Conservation (phyloP, 2,113 vertebrate genomes). For the Apteryx owenii region DNA sequence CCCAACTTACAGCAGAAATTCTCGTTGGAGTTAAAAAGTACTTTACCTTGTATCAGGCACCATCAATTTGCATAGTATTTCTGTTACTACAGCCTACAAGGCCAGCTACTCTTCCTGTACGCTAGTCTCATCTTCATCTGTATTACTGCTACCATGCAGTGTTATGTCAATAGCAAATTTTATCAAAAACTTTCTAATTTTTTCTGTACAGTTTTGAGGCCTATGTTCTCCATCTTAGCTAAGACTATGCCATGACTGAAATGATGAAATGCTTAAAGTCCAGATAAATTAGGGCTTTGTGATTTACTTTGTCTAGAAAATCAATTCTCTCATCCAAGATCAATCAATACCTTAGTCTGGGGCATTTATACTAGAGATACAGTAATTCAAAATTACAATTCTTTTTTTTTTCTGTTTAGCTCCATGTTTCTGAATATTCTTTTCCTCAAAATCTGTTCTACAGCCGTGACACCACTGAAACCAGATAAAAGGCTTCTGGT, state of each 20-base stretch:
- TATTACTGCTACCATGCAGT: background rate
- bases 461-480: background rate
- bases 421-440: background rate
- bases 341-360: background rate
- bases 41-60: background rate
- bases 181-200: background rate
- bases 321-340: background rate
- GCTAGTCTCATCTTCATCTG: background rate
- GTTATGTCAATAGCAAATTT: background rate
- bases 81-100: background rate
- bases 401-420: background rate
- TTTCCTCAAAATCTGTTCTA: background rate
- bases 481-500: background rate
- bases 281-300: background rate
- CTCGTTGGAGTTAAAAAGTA: background rate
- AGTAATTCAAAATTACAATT: no score
- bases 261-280: background rate
- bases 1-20: background rate
- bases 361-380: background rate
- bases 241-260: background rate
- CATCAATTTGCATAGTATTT: background rate
- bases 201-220: background rate
- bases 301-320: background rate
- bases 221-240: background rate
- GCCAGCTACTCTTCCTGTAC: background rate